A percentile compares a stretch with the other conserved stretches of the same genome.
These are phyloP conservation scores for Neotoxoptera formosana DNA, from an alignment of 1,140 invertebrate species.

Conservation along the genomic window DNA sequence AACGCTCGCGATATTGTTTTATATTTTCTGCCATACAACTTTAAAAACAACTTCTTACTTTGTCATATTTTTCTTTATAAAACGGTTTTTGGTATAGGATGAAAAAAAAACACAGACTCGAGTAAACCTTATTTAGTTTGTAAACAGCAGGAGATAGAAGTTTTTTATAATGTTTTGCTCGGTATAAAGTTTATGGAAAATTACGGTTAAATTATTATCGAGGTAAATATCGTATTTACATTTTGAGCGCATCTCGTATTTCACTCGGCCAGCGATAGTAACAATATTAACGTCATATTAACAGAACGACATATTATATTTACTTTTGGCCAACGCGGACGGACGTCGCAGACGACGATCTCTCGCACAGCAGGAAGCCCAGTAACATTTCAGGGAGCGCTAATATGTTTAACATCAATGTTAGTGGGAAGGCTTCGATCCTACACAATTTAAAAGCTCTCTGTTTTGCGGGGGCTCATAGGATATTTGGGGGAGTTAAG, in stretches of 20 bases:
- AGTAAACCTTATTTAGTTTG: not conserved
- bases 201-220: not conserved
- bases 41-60: not conserved
- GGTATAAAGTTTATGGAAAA: not conserved
- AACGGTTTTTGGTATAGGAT: not conserved
- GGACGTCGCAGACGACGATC: not conserved
- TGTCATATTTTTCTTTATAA: slow-evolving; percentile 5
- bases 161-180: not conserved
- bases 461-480: too few species aligned
- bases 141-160: not conserved
- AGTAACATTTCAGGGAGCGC: too few species aligned
- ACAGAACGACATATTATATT: not conserved
- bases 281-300: not conserved
- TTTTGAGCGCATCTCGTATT: not conserved
- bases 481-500: too few species aligned
- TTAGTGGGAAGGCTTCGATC: too few species aligned
- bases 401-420: too few species aligned
- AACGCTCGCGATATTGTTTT: not conserved
- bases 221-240: not conserved
- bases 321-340: not conserved
- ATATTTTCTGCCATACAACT: not conserved
- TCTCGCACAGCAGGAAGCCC: too few species aligned
- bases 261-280: not conserved
- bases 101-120: not conserved
- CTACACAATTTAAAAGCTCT: too few species aligned